These are phyloP conservation scores for Triplophysa dalaica DNA, from an alignment of 2,113 vertebrate genomes.

Conservation along the genomic window DNA sequence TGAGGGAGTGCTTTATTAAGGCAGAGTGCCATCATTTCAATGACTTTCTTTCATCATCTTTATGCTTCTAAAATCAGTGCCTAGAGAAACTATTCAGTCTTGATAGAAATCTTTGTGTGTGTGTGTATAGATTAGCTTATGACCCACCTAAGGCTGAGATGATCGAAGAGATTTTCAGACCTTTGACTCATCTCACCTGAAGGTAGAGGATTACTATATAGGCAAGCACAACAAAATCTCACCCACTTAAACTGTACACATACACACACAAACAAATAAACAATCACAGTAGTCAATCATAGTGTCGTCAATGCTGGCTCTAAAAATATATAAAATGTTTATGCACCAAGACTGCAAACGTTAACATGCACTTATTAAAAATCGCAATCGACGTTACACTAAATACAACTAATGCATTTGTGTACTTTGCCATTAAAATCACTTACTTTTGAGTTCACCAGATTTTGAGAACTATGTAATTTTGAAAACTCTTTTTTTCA, in stretches of 20 bases:
- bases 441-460: not conserved
- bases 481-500: not conserved
- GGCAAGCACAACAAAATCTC: not conserved
- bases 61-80: not conserved
- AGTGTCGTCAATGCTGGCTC: no score
- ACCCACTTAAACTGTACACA: not conserved
- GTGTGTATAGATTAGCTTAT: slow-evolving; percentile 60
- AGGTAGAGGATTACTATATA: slow-evolving; percentile 27
- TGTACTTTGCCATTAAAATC: not conserved
- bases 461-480: not conserved
- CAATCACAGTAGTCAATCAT: not conserved
- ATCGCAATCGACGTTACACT: no score
- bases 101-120: slow-evolving; percentile 9
- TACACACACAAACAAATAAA: not conserved
- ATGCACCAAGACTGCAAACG: not conserved
- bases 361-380: not conserved
- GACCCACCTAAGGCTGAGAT: slow-evolving; percentile 65
- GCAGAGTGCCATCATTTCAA: slow-evolving; percentile 54
- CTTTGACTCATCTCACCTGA: slow-evolving; percentile 65
- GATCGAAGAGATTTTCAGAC: slow-evolving; percentile 60
- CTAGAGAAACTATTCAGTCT: slow-evolving; percentile 19
- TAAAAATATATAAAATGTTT: not conserved
- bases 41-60: slow-evolving; percentile 32
- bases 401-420: not conserved
- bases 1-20: slow-evolving; percentile 31